phyloP scores from a whole-genome alignment of 2,888 invertebrate genomes.

The Podotricha telesiphe region DNA sequence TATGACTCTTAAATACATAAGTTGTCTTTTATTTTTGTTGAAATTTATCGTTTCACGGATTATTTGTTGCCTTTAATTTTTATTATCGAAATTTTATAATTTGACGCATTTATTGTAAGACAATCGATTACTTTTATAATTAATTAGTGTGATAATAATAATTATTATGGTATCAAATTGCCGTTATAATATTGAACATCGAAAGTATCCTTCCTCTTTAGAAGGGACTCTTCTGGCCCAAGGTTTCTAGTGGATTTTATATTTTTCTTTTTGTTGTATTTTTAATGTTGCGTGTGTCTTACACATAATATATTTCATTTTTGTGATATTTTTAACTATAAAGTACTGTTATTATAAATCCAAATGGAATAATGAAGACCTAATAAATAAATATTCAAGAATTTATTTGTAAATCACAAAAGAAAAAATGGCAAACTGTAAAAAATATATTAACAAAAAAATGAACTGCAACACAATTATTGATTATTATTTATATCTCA shows the following conservation, averaged over 20 bases:
- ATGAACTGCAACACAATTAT: constrained; percentile 83
- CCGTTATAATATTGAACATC: constrained; percentile 83
- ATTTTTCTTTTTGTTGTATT: constrained; percentile 83
- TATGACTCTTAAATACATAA: constrained; percentile 77
- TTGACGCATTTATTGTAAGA: constrained; percentile 85
- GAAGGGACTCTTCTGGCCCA: constrained; percentile 83
- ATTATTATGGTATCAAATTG: constrained; percentile 82
- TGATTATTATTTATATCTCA: constrained; percentile 67
- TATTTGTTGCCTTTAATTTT: constrained; percentile 82
- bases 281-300: constrained; percentile 84
- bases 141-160: constrained; percentile 83
- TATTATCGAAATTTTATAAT: constrained; percentile 83
- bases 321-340: constrained; percentile 85
- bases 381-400: constrained; percentile 84
- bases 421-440: constrained; percentile 84
- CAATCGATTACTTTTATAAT: constrained; percentile 83
- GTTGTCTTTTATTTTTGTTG: constrained; percentile 80
- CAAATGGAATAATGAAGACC: constrained; percentile 83
- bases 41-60: constrained; percentile 80
- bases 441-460: constrained; percentile 83
- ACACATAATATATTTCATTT: constrained; percentile 85
- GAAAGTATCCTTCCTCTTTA: constrained; percentile 85
- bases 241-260: constrained; percentile 84
- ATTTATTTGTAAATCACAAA: constrained; percentile 84
- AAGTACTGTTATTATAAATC: constrained; percentile 84